Evolutionary conservation across 2,113 vertebrate genomes (phyloP).

Genomic region (Ploceus nigricollis): DNA sequence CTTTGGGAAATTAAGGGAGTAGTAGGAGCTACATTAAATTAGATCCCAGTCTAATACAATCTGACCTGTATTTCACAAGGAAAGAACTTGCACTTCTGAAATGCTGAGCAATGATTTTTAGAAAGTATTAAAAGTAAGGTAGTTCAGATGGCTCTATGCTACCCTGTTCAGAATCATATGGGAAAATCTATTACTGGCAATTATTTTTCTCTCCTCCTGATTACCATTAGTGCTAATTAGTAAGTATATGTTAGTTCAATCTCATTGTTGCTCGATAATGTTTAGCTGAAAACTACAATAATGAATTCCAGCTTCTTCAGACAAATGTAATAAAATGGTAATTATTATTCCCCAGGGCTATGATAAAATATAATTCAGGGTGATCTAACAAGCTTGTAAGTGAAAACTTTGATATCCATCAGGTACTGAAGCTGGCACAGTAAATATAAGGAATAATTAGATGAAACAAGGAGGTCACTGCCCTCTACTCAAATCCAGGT

Average conservation of each 20-base stretch:
- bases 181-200: background rate
- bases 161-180: background rate
- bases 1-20: constrained; percentile 1
- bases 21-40: background rate
- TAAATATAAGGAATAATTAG: background rate
- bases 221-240: constrained; percentile 31
- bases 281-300: background rate
- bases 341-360: constrained; percentile 7
- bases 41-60: background rate
- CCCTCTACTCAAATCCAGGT: background rate
- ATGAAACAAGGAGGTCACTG: background rate
- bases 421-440: background rate
- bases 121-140: background rate
- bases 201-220: background rate
- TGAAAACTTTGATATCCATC: background rate
- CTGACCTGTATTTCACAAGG: background rate
- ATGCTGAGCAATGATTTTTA: background rate
- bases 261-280: background rate
- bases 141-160: background rate
- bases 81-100: constrained; percentile 1
- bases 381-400: background rate
- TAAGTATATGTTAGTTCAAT: constrained; percentile 5
- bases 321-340: constrained; percentile 14
- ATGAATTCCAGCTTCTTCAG: constrained; percentile 14
- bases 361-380: background rate